These are phyloP conservation scores for Gallirallus australis DNA, from an alignment of 2,797 vertebrate species.

Conservation along the genomic window DNA sequence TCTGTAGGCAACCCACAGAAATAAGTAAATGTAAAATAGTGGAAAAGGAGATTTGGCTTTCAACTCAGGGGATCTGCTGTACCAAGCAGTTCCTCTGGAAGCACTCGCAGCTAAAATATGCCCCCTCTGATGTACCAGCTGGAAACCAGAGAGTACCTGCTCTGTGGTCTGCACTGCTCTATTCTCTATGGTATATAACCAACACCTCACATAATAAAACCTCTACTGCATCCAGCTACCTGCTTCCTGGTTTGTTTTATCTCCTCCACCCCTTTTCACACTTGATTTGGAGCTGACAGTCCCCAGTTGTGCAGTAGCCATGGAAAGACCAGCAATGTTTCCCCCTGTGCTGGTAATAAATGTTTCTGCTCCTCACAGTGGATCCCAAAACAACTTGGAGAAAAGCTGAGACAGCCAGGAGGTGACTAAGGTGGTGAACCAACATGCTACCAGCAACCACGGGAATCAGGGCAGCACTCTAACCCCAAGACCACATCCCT, in stretches of 20 bases:
- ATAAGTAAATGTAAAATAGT: not conserved
- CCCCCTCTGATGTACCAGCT: not conserved
- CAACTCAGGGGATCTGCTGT: not conserved
- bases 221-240: not conserved
- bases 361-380: not conserved
- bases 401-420: not conserved
- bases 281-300: not conserved
- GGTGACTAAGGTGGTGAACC: not conserved
- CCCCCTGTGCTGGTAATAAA: not conserved
- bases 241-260: not conserved
- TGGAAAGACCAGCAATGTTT: not conserved
- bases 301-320: not conserved
- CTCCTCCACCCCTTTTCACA: not conserved
- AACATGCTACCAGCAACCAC: not conserved
- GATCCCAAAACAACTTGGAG: not conserved
- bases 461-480: not conserved
- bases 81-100: not conserved
- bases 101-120: not conserved
- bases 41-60: not conserved
- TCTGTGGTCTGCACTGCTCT: not conserved
- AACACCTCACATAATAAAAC: not conserved
- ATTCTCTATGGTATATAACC: not conserved
- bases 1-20: fast-evolving
- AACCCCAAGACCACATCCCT: not conserved
- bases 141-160: not conserved